Evolutionary conservation across 2,113 vertebrate species (phyloP).

Genomic region (Tachysurus vachellii): DNA sequence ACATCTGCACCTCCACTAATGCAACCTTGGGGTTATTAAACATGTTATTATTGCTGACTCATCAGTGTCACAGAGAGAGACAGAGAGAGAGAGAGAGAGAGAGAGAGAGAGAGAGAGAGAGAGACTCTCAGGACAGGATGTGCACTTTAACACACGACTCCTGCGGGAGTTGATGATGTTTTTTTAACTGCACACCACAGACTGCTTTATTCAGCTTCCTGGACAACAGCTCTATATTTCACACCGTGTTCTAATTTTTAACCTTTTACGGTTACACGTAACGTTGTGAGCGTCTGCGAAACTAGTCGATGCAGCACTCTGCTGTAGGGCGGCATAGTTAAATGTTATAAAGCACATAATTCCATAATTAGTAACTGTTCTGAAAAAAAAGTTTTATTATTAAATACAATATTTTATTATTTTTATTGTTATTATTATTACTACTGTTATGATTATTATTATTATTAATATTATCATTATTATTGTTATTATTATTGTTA

Average conservation of each 20-base stretch:
- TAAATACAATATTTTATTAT: too few species aligned
- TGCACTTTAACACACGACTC: background rate
- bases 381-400: too few species aligned
- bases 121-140: background rate
- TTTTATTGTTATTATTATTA: too few species aligned
- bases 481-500: too few species aligned
- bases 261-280: background rate
- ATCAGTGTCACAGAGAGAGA: conserved; percentile 17
- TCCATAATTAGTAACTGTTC: too few species aligned
- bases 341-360: too few species aligned
- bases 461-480: too few species aligned
- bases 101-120: background rate
- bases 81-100: background rate
- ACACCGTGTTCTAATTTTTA: background rate
- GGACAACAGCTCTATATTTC: background rate
- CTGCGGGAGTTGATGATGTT: background rate
- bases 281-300: background rate
- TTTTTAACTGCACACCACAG: background rate
- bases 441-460: too few species aligned
- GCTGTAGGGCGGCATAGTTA: too few species aligned
- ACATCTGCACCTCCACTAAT: background rate
- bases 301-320: background rate
- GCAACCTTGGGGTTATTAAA: background rate
- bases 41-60: conserved; percentile 22
- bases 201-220: background rate